These are phyloP conservation scores for Ondatra zibethicus DNA, from an alignment of 2,113 vertebrate species.

Conservation along the genomic window DNA sequence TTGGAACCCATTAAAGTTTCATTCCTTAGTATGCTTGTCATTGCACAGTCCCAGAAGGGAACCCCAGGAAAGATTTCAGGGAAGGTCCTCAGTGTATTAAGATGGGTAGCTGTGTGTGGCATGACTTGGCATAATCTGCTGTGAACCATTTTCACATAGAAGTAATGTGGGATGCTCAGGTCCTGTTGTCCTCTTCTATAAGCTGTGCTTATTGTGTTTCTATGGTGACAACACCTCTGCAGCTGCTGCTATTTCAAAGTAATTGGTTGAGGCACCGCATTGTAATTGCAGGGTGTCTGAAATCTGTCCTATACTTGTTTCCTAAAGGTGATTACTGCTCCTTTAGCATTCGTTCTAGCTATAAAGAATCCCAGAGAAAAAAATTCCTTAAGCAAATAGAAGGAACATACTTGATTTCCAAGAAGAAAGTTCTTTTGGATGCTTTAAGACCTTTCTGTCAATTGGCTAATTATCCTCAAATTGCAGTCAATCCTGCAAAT, in stretches of 20 bases:
- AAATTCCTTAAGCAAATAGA: slow-evolving; percentile 56
- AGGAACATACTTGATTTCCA: slow-evolving; percentile 29
- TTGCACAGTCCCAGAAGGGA: neutral
- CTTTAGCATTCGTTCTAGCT: slow-evolving; percentile 59
- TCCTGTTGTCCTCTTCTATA: slow-evolving; percentile 72
- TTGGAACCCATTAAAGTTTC: neutral
- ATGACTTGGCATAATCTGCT: slow-evolving; percentile 59
- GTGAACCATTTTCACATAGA: slow-evolving; percentile 56
- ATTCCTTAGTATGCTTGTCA: neutral
- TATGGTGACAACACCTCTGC: slow-evolving; percentile 71
- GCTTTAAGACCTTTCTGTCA: slow-evolving; percentile 13
- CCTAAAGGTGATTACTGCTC: slow-evolving; percentile 63
- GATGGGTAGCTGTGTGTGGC: slow-evolving; percentile 40
- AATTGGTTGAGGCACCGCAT: slow-evolving; percentile 72
- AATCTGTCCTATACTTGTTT: slow-evolving; percentile 55
- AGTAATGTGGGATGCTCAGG: slow-evolving; percentile 31
- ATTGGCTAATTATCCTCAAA: slow-evolving; percentile 54
- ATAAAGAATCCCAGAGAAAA: slow-evolving; percentile 17
- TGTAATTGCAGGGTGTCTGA: slow-evolving; percentile 53
- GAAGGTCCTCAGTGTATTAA: slow-evolving; percentile 13
- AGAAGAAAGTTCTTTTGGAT: slow-evolving; percentile 13
- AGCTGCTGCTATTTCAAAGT: slow-evolving; percentile 74
- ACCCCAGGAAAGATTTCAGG: neutral
- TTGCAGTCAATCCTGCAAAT: slow-evolving; percentile 12
- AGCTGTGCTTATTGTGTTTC: slow-evolving; percentile 70